Evolutionary conservation across 2,113 vertebrate species (phyloP).

Genomic region (Anseranas semipalmata): DNA sequence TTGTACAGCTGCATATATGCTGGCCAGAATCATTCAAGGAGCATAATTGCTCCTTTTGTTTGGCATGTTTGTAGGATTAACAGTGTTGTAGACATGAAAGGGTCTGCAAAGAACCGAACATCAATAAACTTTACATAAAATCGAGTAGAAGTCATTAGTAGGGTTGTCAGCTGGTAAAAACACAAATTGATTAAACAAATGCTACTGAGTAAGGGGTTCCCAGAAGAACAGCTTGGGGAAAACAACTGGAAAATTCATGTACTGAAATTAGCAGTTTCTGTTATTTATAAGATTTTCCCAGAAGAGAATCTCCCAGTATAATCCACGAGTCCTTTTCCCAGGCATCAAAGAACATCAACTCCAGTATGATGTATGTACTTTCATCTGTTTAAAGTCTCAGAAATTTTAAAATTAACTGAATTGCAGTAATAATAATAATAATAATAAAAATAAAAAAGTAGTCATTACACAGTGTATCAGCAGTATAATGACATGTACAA

Average conservation of each 20-base stretch:
- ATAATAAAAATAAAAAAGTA: not conserved
- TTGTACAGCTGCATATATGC: not conserved
- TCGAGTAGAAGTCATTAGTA: slow-evolving; percentile 17
- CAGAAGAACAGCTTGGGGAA: slow-evolving; percentile 1
- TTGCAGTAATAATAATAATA: not conserved
- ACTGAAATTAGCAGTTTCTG: slow-evolving; percentile 34
- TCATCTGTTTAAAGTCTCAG: not conserved
- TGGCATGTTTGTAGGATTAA: not conserved
- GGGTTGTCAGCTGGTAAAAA: not conserved
- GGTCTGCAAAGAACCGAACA: not conserved
- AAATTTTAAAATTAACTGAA: not conserved
- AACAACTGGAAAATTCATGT: slow-evolving; percentile 43
- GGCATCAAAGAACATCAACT: not conserved
- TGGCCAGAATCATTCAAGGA: not conserved
- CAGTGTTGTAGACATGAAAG: not conserved
- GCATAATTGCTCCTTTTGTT: not conserved
- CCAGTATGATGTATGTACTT: not conserved
- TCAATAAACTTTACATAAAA: not conserved
- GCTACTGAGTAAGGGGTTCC: not conserved
- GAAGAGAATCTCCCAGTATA: not conserved
- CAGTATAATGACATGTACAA: not conserved
- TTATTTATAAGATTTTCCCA: slow-evolving; percentile 29
- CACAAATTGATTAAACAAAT: slow-evolving; percentile 10
- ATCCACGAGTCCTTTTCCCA: not conserved
- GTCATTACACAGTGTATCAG: not conserved